phyloP scores from a whole-genome alignment of 2,888 invertebrate species.

The Platypus cylindrus region DNA sequence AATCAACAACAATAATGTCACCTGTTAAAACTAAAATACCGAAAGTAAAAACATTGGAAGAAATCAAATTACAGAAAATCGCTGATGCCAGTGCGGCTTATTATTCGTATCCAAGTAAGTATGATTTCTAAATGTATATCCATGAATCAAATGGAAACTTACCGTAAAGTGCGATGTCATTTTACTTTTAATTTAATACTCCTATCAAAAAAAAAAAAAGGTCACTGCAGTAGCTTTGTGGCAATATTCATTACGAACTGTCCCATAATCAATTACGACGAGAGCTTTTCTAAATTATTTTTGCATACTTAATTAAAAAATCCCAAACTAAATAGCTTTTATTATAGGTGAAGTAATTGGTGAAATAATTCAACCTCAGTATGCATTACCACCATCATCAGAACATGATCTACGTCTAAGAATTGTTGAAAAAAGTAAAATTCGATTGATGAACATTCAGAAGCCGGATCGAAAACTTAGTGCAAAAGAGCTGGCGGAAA shows the following conservation, averaged over 20 bases:
- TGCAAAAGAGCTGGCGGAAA: conserved; percentile 20
- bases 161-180: too few species aligned
- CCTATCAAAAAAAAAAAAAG: too few species aligned
- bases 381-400: background rate
- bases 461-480: conserved; percentile 7
- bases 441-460: conserved; percentile 7
- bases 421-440: conserved; percentile 23
- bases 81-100: conserved; percentile 62
- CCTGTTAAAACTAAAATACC: conserved; percentile 41
- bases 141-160: too few species aligned
- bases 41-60: conserved; percentile 52
- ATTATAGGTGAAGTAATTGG: conserved; percentile 11
- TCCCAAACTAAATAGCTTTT: too few species aligned
- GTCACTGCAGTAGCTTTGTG: too few species aligned
- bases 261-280: too few species aligned
- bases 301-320: too few species aligned
- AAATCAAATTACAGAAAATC: conserved; percentile 53
- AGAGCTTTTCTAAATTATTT: too few species aligned
- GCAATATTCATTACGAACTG: too few species aligned
- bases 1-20: conserved; percentile 52
- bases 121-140: conserved; percentile 2
- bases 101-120: conserved; percentile 47
- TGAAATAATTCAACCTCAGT: background rate
- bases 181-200: too few species aligned
- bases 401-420: conserved; percentile 25